Conservation (phyloP, 2,888 invertebrate genomes). For the Caenorhabditis angaria region DNA sequence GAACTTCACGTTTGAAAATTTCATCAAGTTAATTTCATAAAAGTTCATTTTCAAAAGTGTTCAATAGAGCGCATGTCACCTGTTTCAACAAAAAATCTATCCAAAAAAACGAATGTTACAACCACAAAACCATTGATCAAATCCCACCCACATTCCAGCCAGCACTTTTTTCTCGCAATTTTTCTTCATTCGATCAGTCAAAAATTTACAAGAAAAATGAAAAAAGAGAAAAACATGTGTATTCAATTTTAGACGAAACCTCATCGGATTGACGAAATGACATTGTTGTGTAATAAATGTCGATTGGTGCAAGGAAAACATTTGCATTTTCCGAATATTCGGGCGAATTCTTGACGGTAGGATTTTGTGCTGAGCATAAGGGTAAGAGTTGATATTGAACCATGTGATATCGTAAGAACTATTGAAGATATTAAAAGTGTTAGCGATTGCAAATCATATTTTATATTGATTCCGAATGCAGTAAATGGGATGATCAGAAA, state of each 20-base stretch:
- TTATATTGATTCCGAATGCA: not conserved
- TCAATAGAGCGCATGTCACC: not conserved
- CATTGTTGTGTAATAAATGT: not conserved
- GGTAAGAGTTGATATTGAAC: not conserved
- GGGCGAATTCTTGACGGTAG: not conserved
- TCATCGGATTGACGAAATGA: not conserved
- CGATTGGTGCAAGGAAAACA: not conserved
- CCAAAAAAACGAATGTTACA: not conserved
- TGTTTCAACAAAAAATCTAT: not conserved
- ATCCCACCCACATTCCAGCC: constrained; percentile 1
- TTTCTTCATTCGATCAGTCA: not conserved
- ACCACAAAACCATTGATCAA: not conserved
- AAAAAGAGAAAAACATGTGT: constrained; percentile 35
- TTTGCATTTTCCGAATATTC: not conserved
- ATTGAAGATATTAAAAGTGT: not conserved
- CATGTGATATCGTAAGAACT: not conserved
- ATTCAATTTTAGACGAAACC: constrained; percentile 23
- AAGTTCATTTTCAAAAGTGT: not conserved
- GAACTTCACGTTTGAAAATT: no score
- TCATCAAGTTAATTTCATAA: not conserved
- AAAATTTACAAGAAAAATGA: constrained; percentile 10
- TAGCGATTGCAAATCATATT: not conserved
- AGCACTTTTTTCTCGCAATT: not conserved
- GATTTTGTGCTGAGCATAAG: not conserved
- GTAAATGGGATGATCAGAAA: constrained; percentile 27